Percentiles rank a stretch among this genome's conserved stretches.
phyloP scores from a whole-genome alignment of 2,113 vertebrate genomes.

The Prolemur simus region DNA sequence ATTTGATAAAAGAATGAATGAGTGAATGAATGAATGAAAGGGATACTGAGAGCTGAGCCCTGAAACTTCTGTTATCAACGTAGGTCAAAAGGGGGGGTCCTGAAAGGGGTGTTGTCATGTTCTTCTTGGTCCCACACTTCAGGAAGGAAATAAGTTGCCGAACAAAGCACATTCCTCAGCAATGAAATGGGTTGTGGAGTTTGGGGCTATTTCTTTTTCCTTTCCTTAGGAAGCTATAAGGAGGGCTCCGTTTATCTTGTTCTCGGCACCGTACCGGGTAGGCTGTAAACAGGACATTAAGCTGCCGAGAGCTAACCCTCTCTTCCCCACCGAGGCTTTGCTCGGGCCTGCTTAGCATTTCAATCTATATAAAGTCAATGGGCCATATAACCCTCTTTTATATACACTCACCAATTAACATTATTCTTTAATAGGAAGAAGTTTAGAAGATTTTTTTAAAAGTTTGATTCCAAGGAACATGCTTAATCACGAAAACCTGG shows the following conservation, averaged over 20 bases:
- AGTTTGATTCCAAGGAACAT: slow-evolving; percentile 69
- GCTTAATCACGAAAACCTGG: slow-evolving; percentile 66
- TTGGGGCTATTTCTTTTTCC: neutral
- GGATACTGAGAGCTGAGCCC: neutral
- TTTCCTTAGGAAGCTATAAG: slow-evolving; percentile 69
- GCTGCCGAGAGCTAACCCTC: slow-evolving; percentile 78
- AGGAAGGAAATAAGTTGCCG: neutral
- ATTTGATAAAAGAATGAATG: neutral
- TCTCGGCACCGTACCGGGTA: slow-evolving; percentile 81
- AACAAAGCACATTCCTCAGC: neutral
- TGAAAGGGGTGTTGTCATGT: neutral
- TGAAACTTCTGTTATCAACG: fast-evolving
- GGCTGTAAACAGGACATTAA: slow-evolving; percentile 83
- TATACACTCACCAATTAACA: slow-evolving; percentile 81
- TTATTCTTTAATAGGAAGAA: slow-evolving; percentile 82
- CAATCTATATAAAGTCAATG: slow-evolving; percentile 85
- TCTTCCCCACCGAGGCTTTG: slow-evolving; percentile 80
- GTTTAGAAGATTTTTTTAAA: slow-evolving; percentile 72
- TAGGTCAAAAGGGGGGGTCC: neutral
- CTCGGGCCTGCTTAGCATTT: slow-evolving; percentile 84
- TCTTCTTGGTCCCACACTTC: neutral
- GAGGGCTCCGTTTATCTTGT: slow-evolving; percentile 65
- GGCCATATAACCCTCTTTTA: slow-evolving; percentile 81
- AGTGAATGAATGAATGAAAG: neutral
- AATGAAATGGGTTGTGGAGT: neutral